phyloP scores from a whole-genome alignment of 2,113 vertebrate genomes.

The Beaufortia kweichowensis region DNA sequence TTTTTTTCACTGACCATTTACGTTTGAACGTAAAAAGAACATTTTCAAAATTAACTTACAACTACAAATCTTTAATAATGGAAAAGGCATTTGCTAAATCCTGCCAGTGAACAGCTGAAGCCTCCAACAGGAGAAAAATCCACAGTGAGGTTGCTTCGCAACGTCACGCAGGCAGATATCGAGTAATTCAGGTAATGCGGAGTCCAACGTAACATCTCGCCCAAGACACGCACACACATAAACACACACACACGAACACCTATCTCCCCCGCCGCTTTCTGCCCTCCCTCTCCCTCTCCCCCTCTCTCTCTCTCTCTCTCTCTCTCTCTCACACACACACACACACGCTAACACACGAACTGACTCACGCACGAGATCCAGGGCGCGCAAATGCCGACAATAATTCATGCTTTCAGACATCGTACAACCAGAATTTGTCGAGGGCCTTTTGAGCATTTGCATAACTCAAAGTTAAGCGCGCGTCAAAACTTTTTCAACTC shows the following conservation, averaged over 20 bases:
- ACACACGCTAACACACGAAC: neutral
- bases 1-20: too few relatives aligned
- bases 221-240: constrained; percentile 62
- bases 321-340: constrained; percentile 44
- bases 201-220: constrained; percentile 54
- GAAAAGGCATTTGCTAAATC: constrained; percentile 10
- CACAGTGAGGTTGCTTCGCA: constrained; percentile 44
- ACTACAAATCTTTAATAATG: neutral
- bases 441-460: neutral
- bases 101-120: constrained; percentile 33
- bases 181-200: constrained; percentile 61
- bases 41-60: neutral
- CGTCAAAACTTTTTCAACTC: constrained; percentile 47
- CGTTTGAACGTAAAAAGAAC: neutral
- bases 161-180: constrained; percentile 54
- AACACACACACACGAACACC: constrained; percentile 42
- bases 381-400: constrained; percentile 19
- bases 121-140: constrained; percentile 28
- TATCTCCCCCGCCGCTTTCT: constrained; percentile 37
- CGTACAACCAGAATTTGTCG: constrained; percentile 25
- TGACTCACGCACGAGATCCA: constrained; percentile 36
- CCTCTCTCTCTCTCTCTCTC: constrained; percentile 49
- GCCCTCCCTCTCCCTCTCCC: constrained; percentile 47
- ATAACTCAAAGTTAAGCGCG: constrained; percentile 37
- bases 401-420: constrained; percentile 39